A percentile compares a stretch with the other conserved stretches of the same genome.
Conservation (phyloP, 2,888 invertebrate genomes). For the Augochlorella aurata region DNA sequence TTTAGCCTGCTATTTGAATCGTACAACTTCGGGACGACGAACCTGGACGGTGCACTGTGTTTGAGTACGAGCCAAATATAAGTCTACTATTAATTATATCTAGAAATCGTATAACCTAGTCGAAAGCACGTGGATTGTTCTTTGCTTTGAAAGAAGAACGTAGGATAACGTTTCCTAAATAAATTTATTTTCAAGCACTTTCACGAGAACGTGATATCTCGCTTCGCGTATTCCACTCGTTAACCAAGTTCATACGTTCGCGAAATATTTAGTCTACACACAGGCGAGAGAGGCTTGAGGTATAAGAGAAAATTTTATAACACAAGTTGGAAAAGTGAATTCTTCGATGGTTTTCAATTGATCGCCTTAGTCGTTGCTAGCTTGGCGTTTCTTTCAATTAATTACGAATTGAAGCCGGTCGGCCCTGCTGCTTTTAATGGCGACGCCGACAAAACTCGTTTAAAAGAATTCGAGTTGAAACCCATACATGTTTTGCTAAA, state of each 20-base stretch:
- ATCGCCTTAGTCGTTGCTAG: not conserved
- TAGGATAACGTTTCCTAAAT: not conserved
- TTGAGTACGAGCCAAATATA: slow-evolving; percentile 61
- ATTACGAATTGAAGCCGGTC: slow-evolving; percentile 3
- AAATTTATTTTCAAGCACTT: too few species aligned
- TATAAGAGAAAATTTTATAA: not conserved
- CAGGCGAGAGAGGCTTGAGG: not conserved
- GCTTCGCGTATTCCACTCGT: too few species aligned
- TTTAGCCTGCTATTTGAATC: slow-evolving; percentile 51
- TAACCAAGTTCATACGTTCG: too few species aligned
- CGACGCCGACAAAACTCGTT: slow-evolving; percentile 5
- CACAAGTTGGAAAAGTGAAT: not conserved
- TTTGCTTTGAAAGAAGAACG: not conserved
- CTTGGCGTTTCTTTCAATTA: not conserved
- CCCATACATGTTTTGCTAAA: slow-evolving; percentile 13
- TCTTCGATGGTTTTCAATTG: not conserved
- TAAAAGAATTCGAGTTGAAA: not conserved
- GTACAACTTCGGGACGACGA: slow-evolving; percentile 55
- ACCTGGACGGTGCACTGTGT: slow-evolving; percentile 39
- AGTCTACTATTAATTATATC: slow-evolving; percentile 47
- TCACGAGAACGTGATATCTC: too few species aligned
- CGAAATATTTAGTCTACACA: not conserved
- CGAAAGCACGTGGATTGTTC: not conserved
- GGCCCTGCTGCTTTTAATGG: not conserved
- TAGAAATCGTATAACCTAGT: slow-evolving; percentile 4